Percentiles rank a stretch among this genome's conserved stretches.
Evolutionary conservation across 2,888 invertebrate species (phyloP).

Genomic region (Eugnorisma glareosa): DNA sequence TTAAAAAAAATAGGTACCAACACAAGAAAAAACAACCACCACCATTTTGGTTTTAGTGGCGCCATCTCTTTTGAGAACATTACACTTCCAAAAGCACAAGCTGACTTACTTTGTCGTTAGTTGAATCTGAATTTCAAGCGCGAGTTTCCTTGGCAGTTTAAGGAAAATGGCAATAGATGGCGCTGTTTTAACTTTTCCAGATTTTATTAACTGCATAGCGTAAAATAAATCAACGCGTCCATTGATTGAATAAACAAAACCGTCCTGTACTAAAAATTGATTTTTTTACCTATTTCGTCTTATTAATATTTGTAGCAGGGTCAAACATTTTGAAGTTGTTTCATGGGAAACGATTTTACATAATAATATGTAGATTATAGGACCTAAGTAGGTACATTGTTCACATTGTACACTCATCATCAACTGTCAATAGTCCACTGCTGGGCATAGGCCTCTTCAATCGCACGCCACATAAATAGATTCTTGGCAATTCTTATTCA

Average conservation of each 20-base stretch:
- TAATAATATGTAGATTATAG: too few species aligned
- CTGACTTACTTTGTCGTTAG: background rate
- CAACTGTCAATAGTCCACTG: too few species aligned
- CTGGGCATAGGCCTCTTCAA: too few species aligned
- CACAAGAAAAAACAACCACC: fast-evolving
- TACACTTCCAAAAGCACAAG: slow-evolving; percentile 45
- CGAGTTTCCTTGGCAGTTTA: fast-evolving
- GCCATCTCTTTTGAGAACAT: slow-evolving; percentile 65
- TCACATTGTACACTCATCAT: too few species aligned
- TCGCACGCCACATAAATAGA: too few species aligned
- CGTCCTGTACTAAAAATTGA: background rate
- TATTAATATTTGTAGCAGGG: background rate
- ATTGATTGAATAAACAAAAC: slow-evolving; percentile 6
- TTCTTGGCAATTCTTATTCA: too few species aligned
- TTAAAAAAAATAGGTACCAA: background rate
- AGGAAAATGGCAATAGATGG: slow-evolving; percentile 52
- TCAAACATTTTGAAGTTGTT: too few species aligned
- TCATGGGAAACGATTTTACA: too few species aligned
- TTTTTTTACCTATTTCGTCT: background rate
- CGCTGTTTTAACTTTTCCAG: slow-evolving; percentile 10
- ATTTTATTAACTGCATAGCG: slow-evolving; percentile 44
- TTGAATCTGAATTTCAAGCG: background rate
- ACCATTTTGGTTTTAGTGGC: slow-evolving; percentile 26
- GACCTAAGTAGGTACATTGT: too few species aligned
- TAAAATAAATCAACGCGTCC: slow-evolving; percentile 30